Conservation (phyloP, 1,140 invertebrate species). For the Drosophila burlai region DNA sequence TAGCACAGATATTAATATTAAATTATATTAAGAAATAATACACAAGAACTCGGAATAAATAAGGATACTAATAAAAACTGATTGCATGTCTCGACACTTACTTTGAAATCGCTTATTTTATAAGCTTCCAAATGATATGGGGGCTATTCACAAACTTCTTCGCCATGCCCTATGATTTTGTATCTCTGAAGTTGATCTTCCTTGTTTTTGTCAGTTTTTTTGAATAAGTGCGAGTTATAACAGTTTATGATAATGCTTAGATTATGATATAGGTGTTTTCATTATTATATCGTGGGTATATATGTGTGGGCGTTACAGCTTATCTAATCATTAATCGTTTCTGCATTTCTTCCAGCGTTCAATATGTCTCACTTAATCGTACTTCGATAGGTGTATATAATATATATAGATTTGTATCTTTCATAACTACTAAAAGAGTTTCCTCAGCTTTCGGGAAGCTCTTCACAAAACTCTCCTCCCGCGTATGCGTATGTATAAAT, state of each 20-base stretch:
- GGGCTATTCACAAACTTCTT: slow-evolving; percentile 2
- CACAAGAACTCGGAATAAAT: slow-evolving; percentile 65
- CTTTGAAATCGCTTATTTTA: slow-evolving; percentile 53
- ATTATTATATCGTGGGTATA: slow-evolving; percentile 50
- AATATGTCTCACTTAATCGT: slow-evolving; percentile 71
- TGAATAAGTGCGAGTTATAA: slow-evolving; percentile 63
- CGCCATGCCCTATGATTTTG: slow-evolving; percentile 12
- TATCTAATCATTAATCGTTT: slow-evolving; percentile 69
- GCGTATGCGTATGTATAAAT: slow-evolving; percentile 61
- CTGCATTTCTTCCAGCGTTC: slow-evolving; percentile 80
- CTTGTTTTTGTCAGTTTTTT: slow-evolving; percentile 22
- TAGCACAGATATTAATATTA: slow-evolving; percentile 72
- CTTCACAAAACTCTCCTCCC: slow-evolving; percentile 8
- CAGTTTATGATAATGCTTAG: slow-evolving; percentile 66
- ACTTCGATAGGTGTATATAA: slow-evolving; percentile 61
- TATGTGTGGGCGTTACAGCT: slow-evolving; percentile 48
- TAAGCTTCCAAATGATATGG: slow-evolving; percentile 54
- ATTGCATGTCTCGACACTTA: slow-evolving; percentile 31
- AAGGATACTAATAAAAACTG: slow-evolving; percentile 60
- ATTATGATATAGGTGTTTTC: slow-evolving; percentile 55
- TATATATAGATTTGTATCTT: slow-evolving; percentile 56
- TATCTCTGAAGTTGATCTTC: slow-evolving; percentile 24
- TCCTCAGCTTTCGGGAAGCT: slow-evolving; percentile 39
- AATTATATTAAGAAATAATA: slow-evolving; percentile 71
- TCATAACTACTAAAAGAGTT: slow-evolving; percentile 67